phyloP scores from a whole-genome alignment of 1,140 invertebrate genomes.

The Metaphire vulgaris region DNA sequence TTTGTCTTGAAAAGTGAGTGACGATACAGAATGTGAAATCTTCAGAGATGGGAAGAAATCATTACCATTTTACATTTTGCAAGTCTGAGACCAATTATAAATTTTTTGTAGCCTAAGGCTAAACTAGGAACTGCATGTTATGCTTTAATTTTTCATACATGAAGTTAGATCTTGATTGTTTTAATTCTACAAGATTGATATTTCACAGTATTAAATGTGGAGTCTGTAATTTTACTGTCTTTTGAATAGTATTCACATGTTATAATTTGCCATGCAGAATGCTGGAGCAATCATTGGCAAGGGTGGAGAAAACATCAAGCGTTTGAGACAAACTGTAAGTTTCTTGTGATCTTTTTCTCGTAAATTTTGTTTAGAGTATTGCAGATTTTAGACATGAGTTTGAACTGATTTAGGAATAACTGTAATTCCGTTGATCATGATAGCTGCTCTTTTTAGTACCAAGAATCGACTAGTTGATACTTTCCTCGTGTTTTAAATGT shows the following conservation, averaged over 20 bases:
- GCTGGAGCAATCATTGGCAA: slow-evolving; percentile 94
- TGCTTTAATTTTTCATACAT: not conserved
- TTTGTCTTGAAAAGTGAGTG: too few relatives aligned
- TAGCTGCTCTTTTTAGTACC: not conserved
- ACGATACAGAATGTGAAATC: too few relatives aligned
- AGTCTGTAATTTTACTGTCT: not conserved
- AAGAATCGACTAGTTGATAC: not conserved
- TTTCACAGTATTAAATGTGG: not conserved
- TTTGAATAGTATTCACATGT: too few relatives aligned
- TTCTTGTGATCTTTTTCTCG: not conserved
- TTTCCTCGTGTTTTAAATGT: too few relatives aligned
- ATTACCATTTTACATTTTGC: too few relatives aligned
- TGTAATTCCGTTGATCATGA: not conserved
- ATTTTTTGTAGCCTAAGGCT: not conserved
- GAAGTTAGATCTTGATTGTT: not conserved
- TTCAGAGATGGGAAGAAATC: too few relatives aligned
- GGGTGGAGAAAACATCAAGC: slow-evolving; percentile 87
- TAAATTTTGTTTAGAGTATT: not conserved
- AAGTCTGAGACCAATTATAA: too few relatives aligned
- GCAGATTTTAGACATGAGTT: not conserved
- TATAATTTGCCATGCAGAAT: slow-evolving; percentile 49
- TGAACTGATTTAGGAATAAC: not conserved
- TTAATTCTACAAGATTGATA: not conserved
- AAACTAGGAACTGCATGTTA: not conserved
- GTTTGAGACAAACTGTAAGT: slow-evolving; percentile 83